Percentiles rank a stretch among this genome's conserved stretches.
Evolutionary conservation across 2,888 invertebrate species (phyloP).

Genomic region (Rhamnusium bicolor): DNA sequence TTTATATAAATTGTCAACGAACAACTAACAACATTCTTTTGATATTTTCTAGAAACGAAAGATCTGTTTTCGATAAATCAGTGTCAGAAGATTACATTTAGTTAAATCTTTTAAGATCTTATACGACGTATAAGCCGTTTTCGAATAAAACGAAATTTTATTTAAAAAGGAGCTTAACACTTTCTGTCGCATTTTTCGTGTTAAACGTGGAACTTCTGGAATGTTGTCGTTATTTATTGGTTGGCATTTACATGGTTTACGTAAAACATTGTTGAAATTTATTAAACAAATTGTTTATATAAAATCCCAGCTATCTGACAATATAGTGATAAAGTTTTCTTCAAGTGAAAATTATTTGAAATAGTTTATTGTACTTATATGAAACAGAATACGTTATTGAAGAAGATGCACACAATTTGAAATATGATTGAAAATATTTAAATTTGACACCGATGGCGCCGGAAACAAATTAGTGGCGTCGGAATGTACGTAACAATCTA

Average conservation of each 20-base stretch:
- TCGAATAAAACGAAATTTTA: not conserved
- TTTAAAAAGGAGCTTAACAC: not conserved
- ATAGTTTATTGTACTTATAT: too few species aligned
- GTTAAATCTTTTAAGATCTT: constrained; percentile 1
- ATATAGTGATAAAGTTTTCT: too few species aligned
- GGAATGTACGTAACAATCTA: too few species aligned
- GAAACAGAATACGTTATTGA: too few species aligned
- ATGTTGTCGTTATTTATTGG: not conserved
- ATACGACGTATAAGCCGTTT: not conserved
- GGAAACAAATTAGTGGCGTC: too few species aligned
- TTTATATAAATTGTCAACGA: not conserved
- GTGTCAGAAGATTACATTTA: not conserved
- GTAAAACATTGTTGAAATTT: not conserved
- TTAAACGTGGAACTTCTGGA: not conserved
- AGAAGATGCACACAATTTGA: too few species aligned
- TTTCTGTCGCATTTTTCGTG: constrained; percentile 1
- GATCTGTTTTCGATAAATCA: not conserved
- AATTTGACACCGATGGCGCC: too few species aligned
- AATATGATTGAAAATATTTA: too few species aligned
- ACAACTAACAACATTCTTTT: not conserved
- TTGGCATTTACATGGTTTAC: not conserved
- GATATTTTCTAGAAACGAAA: not conserved
- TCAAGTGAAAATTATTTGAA: too few species aligned
- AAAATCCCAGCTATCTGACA: too few species aligned
- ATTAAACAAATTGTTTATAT: not conserved